phyloP scores from a whole-genome alignment of 2,113 vertebrate species.

The Notechis scutatus region DNA sequence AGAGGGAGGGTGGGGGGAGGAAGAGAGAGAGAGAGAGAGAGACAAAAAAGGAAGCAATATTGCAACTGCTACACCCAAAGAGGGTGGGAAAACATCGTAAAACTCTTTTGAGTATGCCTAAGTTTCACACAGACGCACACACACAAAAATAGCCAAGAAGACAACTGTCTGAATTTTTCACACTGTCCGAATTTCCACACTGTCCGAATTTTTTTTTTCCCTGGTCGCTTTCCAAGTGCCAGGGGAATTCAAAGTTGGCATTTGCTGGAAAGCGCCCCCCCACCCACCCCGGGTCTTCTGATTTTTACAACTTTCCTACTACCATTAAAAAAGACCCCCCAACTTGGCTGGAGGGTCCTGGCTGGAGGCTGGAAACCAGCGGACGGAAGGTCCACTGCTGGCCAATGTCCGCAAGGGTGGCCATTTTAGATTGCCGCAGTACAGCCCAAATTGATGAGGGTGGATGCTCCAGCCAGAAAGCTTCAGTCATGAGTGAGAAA shows the following conservation, averaged over 20 bases:
- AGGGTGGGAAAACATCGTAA: background rate
- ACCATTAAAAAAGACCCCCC: background rate
- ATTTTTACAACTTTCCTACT: background rate
- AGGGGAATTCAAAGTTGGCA: background rate
- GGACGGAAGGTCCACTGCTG: background rate
- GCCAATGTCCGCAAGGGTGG: background rate
- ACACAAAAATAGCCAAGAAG: background rate
- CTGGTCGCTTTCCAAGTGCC: background rate
- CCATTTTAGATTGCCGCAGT: background rate
- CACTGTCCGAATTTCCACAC: no score
- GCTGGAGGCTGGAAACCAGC: background rate
- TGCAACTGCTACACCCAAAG: background rate
- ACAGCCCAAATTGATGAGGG: background rate
- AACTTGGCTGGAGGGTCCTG: background rate
- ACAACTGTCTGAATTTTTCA: background rate
- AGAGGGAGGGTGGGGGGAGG: background rate
- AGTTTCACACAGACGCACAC: background rate
- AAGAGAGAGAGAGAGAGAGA: background rate
- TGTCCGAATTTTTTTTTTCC: no score
- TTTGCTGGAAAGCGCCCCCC: background rate
- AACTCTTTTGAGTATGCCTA: background rate
- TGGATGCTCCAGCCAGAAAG: background rate
- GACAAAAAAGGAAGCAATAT: background rate
- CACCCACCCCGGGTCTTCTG: rapidly evolving
- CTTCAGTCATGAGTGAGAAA: background rate